Evolutionary conservation across 2,113 vertebrate species (phyloP).

Genomic region (Nycticorax nycticorax): DNA sequence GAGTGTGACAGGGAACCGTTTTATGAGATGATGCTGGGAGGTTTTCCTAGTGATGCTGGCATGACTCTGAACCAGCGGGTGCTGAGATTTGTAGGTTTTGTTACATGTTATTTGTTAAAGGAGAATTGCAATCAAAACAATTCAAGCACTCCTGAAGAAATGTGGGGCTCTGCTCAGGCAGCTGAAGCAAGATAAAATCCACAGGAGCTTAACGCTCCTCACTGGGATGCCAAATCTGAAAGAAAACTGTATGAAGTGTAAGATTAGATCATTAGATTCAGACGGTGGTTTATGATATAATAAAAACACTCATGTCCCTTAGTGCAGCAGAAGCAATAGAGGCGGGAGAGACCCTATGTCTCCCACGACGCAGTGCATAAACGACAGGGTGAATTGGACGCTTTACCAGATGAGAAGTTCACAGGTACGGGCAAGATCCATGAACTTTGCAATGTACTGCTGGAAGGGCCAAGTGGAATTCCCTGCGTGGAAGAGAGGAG

Average conservation of each 20-base stretch:
- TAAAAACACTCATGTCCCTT: neutral
- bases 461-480: neutral
- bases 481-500: neutral
- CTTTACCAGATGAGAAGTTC: neutral
- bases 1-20: neutral
- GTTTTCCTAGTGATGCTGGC: neutral
- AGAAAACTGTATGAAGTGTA: neutral
- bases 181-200: neutral
- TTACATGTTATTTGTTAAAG: neutral
- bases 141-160: neutral
- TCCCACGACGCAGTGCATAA: neutral
- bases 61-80: neutral
- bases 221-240: neutral
- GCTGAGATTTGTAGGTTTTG: neutral
- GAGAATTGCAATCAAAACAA: neutral
- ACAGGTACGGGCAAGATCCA: neutral
- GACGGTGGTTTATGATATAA: neutral
- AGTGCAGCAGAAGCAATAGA: neutral
- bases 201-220: neutral
- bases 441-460: neutral
- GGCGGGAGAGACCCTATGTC: neutral
- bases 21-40: neutral
- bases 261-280: neutral
- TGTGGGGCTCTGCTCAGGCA: neutral
- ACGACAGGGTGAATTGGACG: accelerated